These are phyloP conservation scores for Heliconius himera DNA, from an alignment of 1,140 invertebrate genomes.

Conservation along the genomic window DNA sequence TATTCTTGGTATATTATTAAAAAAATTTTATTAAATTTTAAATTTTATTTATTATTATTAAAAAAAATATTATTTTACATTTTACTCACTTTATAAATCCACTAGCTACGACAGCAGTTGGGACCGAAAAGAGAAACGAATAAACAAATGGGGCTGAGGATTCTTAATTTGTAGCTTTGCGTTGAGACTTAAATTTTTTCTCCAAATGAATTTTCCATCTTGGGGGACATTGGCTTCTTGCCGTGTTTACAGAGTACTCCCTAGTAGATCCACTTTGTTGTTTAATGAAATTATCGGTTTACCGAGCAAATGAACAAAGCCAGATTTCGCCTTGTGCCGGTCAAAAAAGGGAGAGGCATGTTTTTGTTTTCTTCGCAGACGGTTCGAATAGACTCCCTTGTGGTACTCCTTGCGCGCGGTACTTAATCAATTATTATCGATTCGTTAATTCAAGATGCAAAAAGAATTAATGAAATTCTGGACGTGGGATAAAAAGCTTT, in stretches of 20 bases:
- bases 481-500: conserved; percentile 23
- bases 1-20: conserved; percentile 29
- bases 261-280: conserved; percentile 77
- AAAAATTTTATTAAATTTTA: too few relatives aligned
- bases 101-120: conserved; percentile 33
- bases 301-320: conserved; percentile 81
- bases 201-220: conserved; percentile 77
- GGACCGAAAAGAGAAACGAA: conserved; percentile 34
- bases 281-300: conserved; percentile 82
- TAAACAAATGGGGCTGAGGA: conserved; percentile 58
- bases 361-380: conserved; percentile 77
- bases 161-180: conserved; percentile 64
- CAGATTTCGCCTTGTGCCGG: conserved; percentile 74
- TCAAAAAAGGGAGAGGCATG: conserved; percentile 76
- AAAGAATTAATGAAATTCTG: conserved; percentile 62
- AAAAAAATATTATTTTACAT: conserved; percentile 17
- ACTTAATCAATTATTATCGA: conserved; percentile 81
- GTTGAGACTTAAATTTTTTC: conserved; percentile 72
- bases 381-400: conserved; percentile 72
- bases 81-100: background rate
- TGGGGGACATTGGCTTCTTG: conserved; percentile 80
- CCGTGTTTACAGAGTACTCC: conserved; percentile 73
- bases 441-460: conserved; percentile 75
- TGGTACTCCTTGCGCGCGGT: conserved; percentile 62
- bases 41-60: too few relatives aligned